These are phyloP conservation scores for Salvelinus sp. DNA, from an alignment of 2,113 vertebrate species.

Conservation along the genomic window DNA sequence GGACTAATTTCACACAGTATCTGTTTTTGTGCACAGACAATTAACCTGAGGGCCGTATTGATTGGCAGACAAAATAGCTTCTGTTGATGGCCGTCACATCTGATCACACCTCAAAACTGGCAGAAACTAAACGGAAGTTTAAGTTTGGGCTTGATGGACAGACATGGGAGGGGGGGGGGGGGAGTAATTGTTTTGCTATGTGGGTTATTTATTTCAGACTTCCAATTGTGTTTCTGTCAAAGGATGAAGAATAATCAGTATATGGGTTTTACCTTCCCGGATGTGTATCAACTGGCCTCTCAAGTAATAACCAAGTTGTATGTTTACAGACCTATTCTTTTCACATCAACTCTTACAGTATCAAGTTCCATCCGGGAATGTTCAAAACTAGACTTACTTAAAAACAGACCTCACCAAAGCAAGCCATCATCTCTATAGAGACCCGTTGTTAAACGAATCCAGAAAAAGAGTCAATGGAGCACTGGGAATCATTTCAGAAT, in stretches of 20 bases:
- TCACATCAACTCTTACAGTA: too few relatives aligned
- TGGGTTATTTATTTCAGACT: constrained; percentile 1
- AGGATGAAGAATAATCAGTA: too few relatives aligned
- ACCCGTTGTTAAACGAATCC: too few relatives aligned
- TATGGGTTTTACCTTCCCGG: too few relatives aligned
- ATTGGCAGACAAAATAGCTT: constrained; percentile 24
- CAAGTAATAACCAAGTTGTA: too few relatives aligned
- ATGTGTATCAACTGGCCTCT: too few relatives aligned
- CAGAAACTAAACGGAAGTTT: not conserved
- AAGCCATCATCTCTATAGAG: too few relatives aligned
- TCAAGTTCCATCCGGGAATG: too few relatives aligned
- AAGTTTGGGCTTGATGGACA: not conserved
- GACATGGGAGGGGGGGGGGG: not conserved
- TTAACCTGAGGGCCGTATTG: not conserved
- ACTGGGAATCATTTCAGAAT: not conserved
- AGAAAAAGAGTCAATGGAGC: not conserved
- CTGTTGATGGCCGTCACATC: constrained; percentile 22
- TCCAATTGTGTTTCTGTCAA: too few relatives aligned
- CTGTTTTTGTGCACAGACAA: constrained; percentile 22
- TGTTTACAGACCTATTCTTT: too few relatives aligned
- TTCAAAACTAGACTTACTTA: too few relatives aligned
- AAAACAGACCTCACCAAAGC: too few relatives aligned
- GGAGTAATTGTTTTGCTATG: not conserved
- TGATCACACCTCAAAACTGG: not conserved
- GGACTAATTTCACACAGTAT: constrained; percentile 16